Evolutionary conservation across 2,888 invertebrate genomes (phyloP), one percentile per base, ranked within the genome.

Genomic region (Protonemura montana): DNA sequence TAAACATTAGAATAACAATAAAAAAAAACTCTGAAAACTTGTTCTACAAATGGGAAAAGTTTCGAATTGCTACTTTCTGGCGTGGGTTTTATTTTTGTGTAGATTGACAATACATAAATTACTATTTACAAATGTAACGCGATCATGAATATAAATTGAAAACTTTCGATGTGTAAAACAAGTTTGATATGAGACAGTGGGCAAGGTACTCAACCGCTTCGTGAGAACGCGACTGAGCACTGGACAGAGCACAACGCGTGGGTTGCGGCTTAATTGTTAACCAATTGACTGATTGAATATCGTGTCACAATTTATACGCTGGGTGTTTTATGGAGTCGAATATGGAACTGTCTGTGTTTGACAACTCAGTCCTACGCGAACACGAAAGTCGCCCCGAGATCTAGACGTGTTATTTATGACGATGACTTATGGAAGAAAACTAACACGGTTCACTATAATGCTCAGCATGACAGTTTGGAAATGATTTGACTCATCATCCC

Each of bases 71-170:
- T 81, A 27, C 78, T 78, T 59, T 78, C 29, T 78, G 29, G 29
- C 29, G 81, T 81, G 29, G 81, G 81, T 81, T 81, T 81, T 29
- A 81, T 81, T 81, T 59, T 59, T 35, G 35, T 35, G 21, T 59
- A 59, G 78, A 78, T 78, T 42, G 82, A 82, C 82, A 82, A 35
- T 30, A 82, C 41, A 82, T 82, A 82, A 82, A 82, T 82, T 82
- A 41, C 41, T 82, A 59, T 41, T 41, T 35, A 82, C 82, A 82
- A 26, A 41, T 82, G 82, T 82, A 41, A 82, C 41, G 35, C 26
- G 42, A 82, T 82, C 41, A 41, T 41, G 42, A 41, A 82, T 82
- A 35, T 82, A 82, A 82, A 82, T 82, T 82, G 42, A 42, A 82
- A 41, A 27, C 59, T 59, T 59, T 59, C 59, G 59, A 59, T 21